Evolutionary conservation across 2,888 invertebrate genomes (phyloP).

Genomic region (Zaprionus bogoriensis): DNA sequence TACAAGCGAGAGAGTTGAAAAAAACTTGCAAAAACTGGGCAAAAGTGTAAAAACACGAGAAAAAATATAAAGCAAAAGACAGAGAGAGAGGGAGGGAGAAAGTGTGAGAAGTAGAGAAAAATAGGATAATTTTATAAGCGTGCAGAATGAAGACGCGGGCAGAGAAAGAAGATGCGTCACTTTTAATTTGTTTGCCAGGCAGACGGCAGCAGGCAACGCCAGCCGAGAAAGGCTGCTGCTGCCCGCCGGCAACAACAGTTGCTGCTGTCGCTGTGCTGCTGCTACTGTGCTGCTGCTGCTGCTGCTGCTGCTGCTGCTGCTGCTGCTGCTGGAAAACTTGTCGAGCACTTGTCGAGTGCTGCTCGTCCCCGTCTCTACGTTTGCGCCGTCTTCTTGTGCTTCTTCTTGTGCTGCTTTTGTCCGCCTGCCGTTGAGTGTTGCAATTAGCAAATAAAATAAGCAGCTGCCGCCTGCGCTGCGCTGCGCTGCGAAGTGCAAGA

Average conservation of each 20-base stretch:
- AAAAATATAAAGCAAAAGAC: not conserved
- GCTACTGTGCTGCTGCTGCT: conserved; percentile 6
- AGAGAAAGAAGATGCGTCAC: conserved; percentile 54
- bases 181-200: conserved; percentile 73
- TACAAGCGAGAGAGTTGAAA: not conserved
- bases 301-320: conserved; percentile 6
- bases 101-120: not conserved
- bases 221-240: conserved; percentile 16
- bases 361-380: conserved; percentile 20
- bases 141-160: conserved; percentile 20
- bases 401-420: conserved; percentile 10
- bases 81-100: not conserved
- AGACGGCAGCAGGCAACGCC: conserved; percentile 3
- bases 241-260: conserved; percentile 19
- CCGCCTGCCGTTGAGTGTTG: conserved; percentile 60
- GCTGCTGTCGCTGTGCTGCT: conserved; percentile 1
- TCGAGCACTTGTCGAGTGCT: conserved; percentile 68
- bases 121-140: conserved; percentile 12
- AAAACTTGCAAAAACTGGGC: conserved; percentile 1
- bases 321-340: conserved; percentile 52
- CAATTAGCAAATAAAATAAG: conserved; percentile 77
- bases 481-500: conserved; percentile 51
- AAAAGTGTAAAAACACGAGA: conserved; percentile 5
- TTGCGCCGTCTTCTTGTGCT: conserved; percentile 29
- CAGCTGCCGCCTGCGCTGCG: conserved; percentile 50